A percentile compares a stretch with the other conserved stretches of the same genome.
Evolutionary conservation across 2,797 vertebrate species (phyloP).

Genomic region (Chromis chromis): DNA sequence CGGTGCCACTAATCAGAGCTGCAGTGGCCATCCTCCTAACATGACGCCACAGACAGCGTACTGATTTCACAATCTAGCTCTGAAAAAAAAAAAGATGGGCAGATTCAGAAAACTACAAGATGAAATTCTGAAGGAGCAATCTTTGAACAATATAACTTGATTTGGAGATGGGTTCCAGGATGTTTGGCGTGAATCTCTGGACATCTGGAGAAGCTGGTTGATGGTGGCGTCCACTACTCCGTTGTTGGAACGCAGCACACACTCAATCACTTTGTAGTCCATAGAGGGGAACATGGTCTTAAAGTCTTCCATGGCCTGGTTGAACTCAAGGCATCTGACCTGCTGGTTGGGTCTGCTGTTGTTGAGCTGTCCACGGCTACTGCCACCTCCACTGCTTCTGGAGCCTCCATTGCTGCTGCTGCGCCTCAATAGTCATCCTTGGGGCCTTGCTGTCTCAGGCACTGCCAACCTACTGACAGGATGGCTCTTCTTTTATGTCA

Average conservation of each 20-base stretch:
- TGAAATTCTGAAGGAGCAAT: no score
- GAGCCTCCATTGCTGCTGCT: constrained; percentile 89
- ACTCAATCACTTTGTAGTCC: constrained; percentile 99
- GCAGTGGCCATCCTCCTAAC: no score
- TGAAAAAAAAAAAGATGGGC: no score
- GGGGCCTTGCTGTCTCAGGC: constrained; percentile 49
- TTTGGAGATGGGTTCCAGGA: no score
- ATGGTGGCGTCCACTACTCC: constrained; percentile 97
- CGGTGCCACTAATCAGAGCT: no score
- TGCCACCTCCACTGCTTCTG: constrained; percentile 57
- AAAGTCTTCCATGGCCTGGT: constrained; percentile 99
- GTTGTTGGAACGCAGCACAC: constrained; percentile 95
- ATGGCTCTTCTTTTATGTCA: constrained; percentile 46
- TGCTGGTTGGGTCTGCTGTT: constrained; percentile 92
- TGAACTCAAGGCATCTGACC: constrained; percentile 95
- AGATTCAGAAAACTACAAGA: no score
- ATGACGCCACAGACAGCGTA: no score
- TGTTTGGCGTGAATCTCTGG: no score
- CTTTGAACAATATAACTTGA: no score
- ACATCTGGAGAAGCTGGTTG: constrained; percentile 98
- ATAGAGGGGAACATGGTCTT: constrained; percentile 98
- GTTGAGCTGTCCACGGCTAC: constrained; percentile 85
- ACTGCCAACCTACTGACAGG: constrained; percentile 59
- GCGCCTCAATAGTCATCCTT: constrained; percentile 96
- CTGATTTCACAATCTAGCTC: no score